phyloP scores from a whole-genome alignment of 2,797 vertebrate species.

The Synaphobranchus kaupii region DNA sequence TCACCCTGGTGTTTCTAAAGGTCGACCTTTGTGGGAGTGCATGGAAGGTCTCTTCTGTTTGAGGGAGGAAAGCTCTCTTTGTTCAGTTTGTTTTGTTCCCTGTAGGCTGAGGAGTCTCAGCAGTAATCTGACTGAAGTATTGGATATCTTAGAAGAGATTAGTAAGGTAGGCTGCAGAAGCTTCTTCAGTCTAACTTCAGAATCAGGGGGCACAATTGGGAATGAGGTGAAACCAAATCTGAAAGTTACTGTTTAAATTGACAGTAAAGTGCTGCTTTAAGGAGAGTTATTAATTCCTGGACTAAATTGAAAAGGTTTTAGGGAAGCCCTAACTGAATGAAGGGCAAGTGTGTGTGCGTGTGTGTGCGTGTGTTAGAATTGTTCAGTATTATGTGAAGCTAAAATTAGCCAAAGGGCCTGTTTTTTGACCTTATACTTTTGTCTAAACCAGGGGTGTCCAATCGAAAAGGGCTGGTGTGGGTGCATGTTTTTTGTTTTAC shows the following conservation, averaged over 20 bases:
- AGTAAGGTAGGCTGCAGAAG: not conserved
- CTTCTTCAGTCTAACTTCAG: not conserved
- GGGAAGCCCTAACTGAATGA: not conserved
- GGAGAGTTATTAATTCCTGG: not conserved
- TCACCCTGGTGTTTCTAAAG: not conserved
- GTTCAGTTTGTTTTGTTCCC: not conserved
- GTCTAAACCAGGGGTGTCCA: too few relatives aligned
- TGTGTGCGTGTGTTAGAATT: too few relatives aligned
- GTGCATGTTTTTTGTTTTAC: too few relatives aligned
- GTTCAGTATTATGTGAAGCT: too few relatives aligned
- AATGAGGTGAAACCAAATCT: not conserved
- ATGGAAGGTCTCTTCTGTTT: not conserved
- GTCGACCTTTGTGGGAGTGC: not conserved
- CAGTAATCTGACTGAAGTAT: not conserved
- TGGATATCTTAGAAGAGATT: not conserved
- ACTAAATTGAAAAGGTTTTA: not conserved
- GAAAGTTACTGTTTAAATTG: not conserved
- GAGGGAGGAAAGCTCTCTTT: not conserved
- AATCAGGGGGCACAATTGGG: not conserved
- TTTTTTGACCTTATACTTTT: too few relatives aligned
- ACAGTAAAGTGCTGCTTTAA: not conserved
- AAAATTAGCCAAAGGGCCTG: too few relatives aligned
- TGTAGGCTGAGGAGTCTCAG: not conserved
- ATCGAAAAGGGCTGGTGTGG: too few relatives aligned
- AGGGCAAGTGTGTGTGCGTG: too few relatives aligned